Evolutionary conservation across 2,113 vertebrate genomes (phyloP), one percentile per base, ranked within the genome.

Genomic region (Holacanthus passer): DNA sequence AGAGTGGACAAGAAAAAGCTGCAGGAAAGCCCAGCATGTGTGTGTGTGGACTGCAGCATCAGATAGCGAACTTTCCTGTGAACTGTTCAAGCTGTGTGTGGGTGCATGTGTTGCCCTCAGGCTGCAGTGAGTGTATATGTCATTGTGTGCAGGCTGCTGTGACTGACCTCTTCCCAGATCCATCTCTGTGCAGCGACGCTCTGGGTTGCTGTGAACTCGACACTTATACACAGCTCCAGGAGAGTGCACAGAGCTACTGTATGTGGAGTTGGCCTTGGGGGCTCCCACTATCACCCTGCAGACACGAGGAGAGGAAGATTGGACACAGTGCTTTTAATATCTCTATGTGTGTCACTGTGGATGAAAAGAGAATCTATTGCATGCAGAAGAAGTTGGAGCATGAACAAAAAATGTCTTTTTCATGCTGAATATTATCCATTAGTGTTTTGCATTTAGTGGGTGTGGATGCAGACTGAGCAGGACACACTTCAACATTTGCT

Each of bases 151-250:
- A 66, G 79, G 58, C 58, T 43, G 71, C 17, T 73, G 76, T 16
- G 35, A 95, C 97, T 76, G 78, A 99, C 98, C 98, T 98, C 98
- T 94, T 74, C 96, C 97, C 92, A 99, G 96, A 91, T 99, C 97
- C 94, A 99, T 95, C 91, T 99, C 98, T 10, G 98, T 99, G 94
- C 98, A 99, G 90, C 97, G 97, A 81, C 94, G 96, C 20, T 97
- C 96, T 0, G 98, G 98, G 90, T 99, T 99, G 92, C 97, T 99
- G 88, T 98, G 97, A 83, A 99, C 88, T 7, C 98, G 95, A 83
- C 98, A 99, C 90, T 99, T 99, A 84, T 95, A 99, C 31, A 99
- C 95, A 3, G 98, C 97, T 91, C 98, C 98, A 14, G 98, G 98
- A 66, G 96, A 96, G 78, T 94, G 95, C 88, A 98, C 93, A 4